Conservation (phyloP, 2,797 vertebrate species). For the Avahi laniger region DNA sequence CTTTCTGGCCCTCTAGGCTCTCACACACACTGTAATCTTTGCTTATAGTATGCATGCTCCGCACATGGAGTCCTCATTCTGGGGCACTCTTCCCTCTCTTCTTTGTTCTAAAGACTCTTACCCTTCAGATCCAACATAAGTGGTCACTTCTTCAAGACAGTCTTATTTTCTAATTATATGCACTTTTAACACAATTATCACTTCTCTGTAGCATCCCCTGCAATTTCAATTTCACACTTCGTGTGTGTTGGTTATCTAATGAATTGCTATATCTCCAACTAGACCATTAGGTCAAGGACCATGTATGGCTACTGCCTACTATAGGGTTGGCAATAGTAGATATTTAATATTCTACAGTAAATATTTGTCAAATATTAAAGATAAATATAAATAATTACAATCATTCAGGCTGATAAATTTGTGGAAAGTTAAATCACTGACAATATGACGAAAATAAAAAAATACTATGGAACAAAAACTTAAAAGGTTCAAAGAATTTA, state of each 20-base stretch:
- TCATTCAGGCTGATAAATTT: background rate
- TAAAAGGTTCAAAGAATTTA: background rate
- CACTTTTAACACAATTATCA: background rate
- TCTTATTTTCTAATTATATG: background rate
- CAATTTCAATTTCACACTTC: constrained; percentile 3
- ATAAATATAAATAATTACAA: background rate
- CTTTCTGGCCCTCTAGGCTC: background rate
- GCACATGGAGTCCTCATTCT: background rate
- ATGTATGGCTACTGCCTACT: background rate
- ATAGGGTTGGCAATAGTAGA: background rate
- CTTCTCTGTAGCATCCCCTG: background rate
- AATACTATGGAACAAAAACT: background rate
- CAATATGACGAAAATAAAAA: background rate
- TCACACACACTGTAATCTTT: background rate
- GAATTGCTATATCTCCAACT: background rate
- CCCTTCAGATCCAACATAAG: background rate
- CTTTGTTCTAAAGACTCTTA: background rate
- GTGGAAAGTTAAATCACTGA: background rate
- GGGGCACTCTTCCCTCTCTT: background rate
- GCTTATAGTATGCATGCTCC: no score
- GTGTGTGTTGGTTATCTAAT: background rate
- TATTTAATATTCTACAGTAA: background rate
- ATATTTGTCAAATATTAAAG: background rate
- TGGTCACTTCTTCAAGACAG: background rate
- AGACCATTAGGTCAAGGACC: background rate